Base-by-base conservation (phyloP, 2,888 invertebrate genomes). In the Pterobdella sp. region DNA sequence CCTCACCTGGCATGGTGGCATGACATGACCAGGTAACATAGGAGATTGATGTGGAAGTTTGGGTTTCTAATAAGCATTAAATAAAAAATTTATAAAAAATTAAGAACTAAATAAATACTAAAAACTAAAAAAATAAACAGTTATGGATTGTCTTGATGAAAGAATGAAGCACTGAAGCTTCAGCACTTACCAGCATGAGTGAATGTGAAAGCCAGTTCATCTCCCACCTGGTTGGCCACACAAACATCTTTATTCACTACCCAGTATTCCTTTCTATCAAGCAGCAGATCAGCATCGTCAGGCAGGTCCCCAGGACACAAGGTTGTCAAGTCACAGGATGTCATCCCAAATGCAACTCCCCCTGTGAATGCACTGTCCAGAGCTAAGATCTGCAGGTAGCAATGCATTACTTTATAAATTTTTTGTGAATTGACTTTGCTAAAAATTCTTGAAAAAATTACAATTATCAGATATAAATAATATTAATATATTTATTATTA, bases 191-290 rank as follows among this genome's bases (percentile, higher is more conserved):
- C 82, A 76, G 80, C 80, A 66, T 76, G 76, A 14, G 81, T 81
- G 42, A 82, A 76, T 76, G 79, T 78, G 76, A 82, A 82, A 75
- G 81, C 89, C 7, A 95, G 88, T 82, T 94, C 93, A 81, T 95
- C 95, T 0, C 93, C 93, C 49, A 82, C 79, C 75, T 91, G 88
- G 0, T 94, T 89, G 69, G 89, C 89, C 67, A 90, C 89, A 0
- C 92, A 93, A 0, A 94, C 91, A 81, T 97, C 94, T 79, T 95
- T 90, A 80, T 92, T 90, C 7, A 96, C 92, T 0, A 97, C 94
- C 97, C 97, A 98, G 84, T 97, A 98, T 81, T 98, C 96, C 0
- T 91, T 92, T 52, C 97, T 87, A 83, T 97, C 96, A 36, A 97
- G 84, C 1, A 97, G 85, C 72, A 91, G 88, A 81, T 95, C 94